Base-by-base conservation (phyloP, 2,888 invertebrate species). In the Dromius quadrimaculatus region DNA sequence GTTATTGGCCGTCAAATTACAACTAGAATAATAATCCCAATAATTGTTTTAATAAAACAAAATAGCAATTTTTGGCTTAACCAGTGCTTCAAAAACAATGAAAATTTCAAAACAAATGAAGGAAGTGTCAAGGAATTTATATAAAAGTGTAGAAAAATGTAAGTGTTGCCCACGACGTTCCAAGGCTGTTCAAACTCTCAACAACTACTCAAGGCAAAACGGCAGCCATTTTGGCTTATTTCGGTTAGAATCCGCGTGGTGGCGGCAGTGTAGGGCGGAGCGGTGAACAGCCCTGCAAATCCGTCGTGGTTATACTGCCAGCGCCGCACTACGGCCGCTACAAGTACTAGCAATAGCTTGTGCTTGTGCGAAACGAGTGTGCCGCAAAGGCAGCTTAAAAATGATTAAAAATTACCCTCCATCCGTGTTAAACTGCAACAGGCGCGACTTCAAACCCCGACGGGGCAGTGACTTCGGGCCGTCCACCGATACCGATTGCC, bases 391-490 rank as follows among this genome's bases (percentile, higher is more conserved):
- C 47, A 71, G 23, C 32, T 23, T 32, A 80, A 81, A 32, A 22
- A 19, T 4, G 23, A 13, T 3, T 23, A 15, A n/a, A 3, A 90
- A 91, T 87, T 92, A 94, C 95, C 94, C 94, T 87, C 88, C 87
- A 85, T 92, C 92, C 81, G 92, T 92, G 86, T 89, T 90, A 89
- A 94, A 93, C 88, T 93, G 93, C 84, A 94, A 90, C 81, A 94
- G 90, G 81, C 95, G 91, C 81, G 94, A 94, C 86, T 93, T 94
- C 86, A 93, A 91, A 82, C 93, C 93, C 84, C 93, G 91, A 83
- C 92, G 90, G 84, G 92, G 93, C 89, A 93, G 89, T 87, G 92
- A 92, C 89, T 92, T 91, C 85, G 91, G 90, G 86, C 92, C 92
- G 87, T 92, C 92, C 86, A 89, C 90, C 81, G 87, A 83, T 50